Evolutionary conservation across 2,113 vertebrate species (phyloP).

Genomic region (Grantiella picta): DNA sequence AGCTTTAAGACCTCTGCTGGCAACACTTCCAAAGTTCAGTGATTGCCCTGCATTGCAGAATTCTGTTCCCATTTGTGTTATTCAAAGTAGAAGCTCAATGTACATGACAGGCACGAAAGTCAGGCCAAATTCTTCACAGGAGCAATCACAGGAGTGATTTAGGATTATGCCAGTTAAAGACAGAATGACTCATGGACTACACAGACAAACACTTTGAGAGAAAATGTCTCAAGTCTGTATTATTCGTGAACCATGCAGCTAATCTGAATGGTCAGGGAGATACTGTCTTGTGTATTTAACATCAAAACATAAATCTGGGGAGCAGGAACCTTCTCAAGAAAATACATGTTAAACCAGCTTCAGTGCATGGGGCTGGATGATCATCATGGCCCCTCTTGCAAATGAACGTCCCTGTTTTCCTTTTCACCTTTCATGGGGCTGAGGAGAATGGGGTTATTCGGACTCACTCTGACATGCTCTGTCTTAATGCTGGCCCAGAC

Average conservation of each 20-base stretch:
- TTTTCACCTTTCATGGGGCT: neutral
- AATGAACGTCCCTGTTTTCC: neutral
- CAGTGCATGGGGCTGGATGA: neutral
- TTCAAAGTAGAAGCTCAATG: neutral
- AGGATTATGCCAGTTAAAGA: neutral
- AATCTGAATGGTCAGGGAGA: neutral
- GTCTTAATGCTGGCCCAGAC: neutral
- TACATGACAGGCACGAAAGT: neutral
- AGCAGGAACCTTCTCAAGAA: neutral
- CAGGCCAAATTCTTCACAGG: neutral
- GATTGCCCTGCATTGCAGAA: neutral
- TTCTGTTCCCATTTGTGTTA: neutral
- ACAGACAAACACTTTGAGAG: neutral
- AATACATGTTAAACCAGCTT: neutral
- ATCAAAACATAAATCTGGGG: neutral
- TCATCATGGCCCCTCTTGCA: neutral
- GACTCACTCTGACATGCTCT: neutral
- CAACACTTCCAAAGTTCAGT: neutral
- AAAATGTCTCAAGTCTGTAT: neutral
- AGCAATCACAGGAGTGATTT: neutral
- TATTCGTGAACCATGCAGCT: neutral
- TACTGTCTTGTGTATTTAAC: neutral
- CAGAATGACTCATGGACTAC: neutral
- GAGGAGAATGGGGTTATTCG: neutral
- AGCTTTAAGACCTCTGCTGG: neutral